phyloP scores from a whole-genome alignment of 2,888 invertebrate species.

The Noctua janthina region DNA sequence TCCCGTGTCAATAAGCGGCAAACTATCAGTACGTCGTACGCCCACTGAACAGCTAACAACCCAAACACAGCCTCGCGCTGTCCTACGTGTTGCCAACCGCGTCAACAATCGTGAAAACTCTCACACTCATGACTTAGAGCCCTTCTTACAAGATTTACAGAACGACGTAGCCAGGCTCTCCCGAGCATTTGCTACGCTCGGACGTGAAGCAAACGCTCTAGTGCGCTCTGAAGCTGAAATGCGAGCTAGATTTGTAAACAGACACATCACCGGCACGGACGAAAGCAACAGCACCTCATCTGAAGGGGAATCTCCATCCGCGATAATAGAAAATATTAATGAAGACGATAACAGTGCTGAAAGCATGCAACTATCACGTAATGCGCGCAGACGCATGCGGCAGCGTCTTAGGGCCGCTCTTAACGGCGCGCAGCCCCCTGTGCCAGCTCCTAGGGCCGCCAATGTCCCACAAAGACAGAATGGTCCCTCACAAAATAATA shows the following conservation, averaged over 20 bases:
- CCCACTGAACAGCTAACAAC: slow-evolving; percentile 77
- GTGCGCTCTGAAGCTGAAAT: slow-evolving; percentile 78
- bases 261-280: slow-evolving; percentile 53
- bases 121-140: slow-evolving; percentile 74
- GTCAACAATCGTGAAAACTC: slow-evolving; percentile 70
- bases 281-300: slow-evolving; percentile 53
- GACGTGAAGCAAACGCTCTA: slow-evolving; percentile 79
- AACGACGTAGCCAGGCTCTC: slow-evolving; percentile 82
- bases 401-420: slow-evolving; percentile 80
- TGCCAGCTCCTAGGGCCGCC: slow-evolving; percentile 52
- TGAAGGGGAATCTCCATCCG: slow-evolving; percentile 53
- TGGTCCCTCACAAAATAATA: slow-evolving; percentile 58
- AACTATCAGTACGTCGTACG: slow-evolving; percentile 81
- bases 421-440: slow-evolving; percentile 68
- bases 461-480: slow-evolving; percentile 63
- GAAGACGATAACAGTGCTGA: slow-evolving; percentile 52
- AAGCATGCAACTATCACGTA: slow-evolving; percentile 75
- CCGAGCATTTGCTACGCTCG: slow-evolving; percentile 82
- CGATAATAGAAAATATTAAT: slow-evolving; percentile 53
- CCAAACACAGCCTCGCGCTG: slow-evolving; percentile 82
- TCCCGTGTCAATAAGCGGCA: slow-evolving; percentile 78
- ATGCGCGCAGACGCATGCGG: slow-evolving; percentile 83
- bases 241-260: slow-evolving; percentile 73
- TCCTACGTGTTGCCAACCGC: slow-evolving; percentile 85
- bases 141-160: slow-evolving; percentile 81